These are phyloP conservation scores for Acrocephalus kingi DNA, from an alignment of 2,113 vertebrate genomes.

Conservation along the genomic window DNA sequence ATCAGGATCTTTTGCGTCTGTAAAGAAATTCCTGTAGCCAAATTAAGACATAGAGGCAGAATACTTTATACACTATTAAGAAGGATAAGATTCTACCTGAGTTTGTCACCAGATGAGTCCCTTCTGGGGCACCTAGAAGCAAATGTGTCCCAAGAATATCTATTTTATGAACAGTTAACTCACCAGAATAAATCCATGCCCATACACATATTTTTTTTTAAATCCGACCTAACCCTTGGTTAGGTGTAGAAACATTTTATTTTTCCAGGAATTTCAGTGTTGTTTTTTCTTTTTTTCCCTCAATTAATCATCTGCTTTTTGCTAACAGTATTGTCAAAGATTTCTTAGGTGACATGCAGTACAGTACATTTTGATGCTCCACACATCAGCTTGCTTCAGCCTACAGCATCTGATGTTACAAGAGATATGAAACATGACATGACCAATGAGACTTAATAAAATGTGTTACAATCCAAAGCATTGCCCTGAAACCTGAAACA, in stretches of 20 bases:
- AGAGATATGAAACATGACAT: neutral
- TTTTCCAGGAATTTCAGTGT: neutral
- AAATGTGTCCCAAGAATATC: neutral
- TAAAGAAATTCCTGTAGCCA: neutral
- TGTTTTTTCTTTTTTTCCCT: neutral
- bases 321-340: neutral
- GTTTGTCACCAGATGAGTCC: neutral
- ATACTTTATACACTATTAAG: neutral
- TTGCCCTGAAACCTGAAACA: neutral
- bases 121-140: neutral
- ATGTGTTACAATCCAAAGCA: neutral
- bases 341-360: neutral
- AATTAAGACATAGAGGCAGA: constrained; percentile 15
- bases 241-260: neutral
- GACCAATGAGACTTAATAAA: neutral
- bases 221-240: neutral
- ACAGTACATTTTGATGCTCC: neutral
- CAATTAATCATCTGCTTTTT: neutral
- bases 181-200: neutral
- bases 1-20: neutral
- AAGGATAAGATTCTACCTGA: neutral
- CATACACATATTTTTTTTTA: neutral
- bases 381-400: neutral
- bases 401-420: neutral
- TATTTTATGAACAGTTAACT: neutral